These are phyloP conservation scores for Zophobas atratus DNA, from an alignment of 1,140 invertebrate genomes.

Conservation along the genomic window DNA sequence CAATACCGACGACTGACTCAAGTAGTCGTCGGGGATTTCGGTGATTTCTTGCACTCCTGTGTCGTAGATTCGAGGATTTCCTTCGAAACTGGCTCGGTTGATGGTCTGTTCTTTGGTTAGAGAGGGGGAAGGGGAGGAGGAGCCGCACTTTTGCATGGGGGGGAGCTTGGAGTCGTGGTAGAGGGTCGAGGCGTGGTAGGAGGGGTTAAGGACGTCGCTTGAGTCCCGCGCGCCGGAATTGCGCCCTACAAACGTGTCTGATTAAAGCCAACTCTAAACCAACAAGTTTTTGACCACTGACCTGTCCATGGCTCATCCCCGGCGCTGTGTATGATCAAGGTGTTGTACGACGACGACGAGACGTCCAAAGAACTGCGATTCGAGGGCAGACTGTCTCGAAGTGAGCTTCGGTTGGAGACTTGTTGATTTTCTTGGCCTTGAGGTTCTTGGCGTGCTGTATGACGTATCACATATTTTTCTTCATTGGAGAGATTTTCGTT, in stretches of 20 bases:
- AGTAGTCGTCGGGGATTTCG: constrained; percentile 88
- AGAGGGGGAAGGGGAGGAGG: constrained; percentile 63
- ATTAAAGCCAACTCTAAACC: background rate
- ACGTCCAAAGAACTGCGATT: constrained; percentile 82
- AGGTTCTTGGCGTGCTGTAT: constrained; percentile 90
- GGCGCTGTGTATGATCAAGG: constrained; percentile 84
- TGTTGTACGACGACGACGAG: constrained; percentile 85
- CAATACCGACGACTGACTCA: constrained; percentile 87
- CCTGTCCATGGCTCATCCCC: constrained; percentile 80
- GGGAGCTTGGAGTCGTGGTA: constrained; percentile 62
- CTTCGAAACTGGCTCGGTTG: constrained; percentile 54
- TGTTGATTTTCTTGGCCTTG: constrained; percentile 90
- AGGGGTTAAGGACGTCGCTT: constrained; percentile 48
- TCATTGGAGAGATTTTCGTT: constrained; percentile 91
- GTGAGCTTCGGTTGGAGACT: constrained; percentile 78
- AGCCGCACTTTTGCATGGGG: constrained; percentile 60
- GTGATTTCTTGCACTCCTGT: constrained; percentile 80
- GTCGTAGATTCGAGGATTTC: constrained; percentile 51
- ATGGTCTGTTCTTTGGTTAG: constrained; percentile 54
- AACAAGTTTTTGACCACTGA: constrained; percentile 53
- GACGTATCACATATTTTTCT: constrained; percentile 86
- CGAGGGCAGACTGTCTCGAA: constrained; percentile 80
- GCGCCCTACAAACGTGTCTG: constrained; percentile 54
- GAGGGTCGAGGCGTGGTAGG: constrained; percentile 55
- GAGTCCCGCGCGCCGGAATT: constrained; percentile 62